A percentile compares a stretch with the other conserved stretches of the same genome.
These are phyloP conservation scores for Gryllus longicercus DNA, from an alignment of 2,888 invertebrate species.

Conservation along the genomic window DNA sequence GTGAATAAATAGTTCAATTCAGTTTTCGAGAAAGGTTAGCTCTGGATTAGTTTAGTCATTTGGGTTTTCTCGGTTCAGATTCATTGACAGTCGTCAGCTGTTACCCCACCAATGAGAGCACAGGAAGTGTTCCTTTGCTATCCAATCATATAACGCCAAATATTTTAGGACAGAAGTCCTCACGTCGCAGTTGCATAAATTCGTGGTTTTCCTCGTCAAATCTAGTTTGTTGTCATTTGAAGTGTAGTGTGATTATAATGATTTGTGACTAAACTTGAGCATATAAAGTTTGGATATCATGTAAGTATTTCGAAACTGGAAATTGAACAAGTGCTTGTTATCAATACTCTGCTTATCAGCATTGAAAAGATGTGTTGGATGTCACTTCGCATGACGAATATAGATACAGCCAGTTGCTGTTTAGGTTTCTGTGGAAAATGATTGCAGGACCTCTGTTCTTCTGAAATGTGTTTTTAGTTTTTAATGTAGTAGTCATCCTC, in stretches of 20 bases:
- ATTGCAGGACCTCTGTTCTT: too few relatives aligned
- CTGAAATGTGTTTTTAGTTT: too few relatives aligned
- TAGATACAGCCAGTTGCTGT: too few relatives aligned
- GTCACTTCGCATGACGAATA: too few relatives aligned
- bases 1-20: too few relatives aligned
- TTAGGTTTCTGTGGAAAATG: too few relatives aligned
- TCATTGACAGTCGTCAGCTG: slow-evolving; percentile 28
- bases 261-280: neutral
- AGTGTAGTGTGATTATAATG: neutral
- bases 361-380: too few relatives aligned
- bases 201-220: neutral
- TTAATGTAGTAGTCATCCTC: too few relatives aligned
- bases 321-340: neutral
- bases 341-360: neutral
- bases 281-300: neutral
- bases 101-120: slow-evolving; percentile 28
- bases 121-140: slow-evolving; percentile 2
- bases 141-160: slow-evolving; percentile 33
- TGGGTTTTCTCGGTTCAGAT: neutral
- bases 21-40: neutral
- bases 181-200: slow-evolving; percentile 19
- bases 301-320: neutral
- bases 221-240: neutral
- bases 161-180: slow-evolving; percentile 26
- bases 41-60: neutral